phyloP scores from a whole-genome alignment of 1,140 invertebrate species.

The Hyphantria cunea region DNA sequence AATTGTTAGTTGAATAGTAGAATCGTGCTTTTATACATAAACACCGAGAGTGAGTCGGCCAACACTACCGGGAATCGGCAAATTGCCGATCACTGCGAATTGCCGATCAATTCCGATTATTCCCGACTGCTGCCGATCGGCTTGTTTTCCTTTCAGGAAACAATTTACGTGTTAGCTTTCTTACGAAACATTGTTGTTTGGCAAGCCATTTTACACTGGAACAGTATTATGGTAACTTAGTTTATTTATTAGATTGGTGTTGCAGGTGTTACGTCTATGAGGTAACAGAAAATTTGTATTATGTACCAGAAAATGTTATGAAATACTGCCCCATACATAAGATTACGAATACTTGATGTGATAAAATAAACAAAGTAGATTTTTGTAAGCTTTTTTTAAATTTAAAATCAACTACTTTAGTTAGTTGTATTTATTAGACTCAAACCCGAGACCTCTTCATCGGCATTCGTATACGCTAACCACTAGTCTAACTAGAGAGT shows the following conservation, averaged over 20 bases:
- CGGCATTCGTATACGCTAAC: no score
- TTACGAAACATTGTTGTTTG: slow-evolving; percentile 31
- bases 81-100: background rate
- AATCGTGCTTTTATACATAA: slow-evolving; percentile 21
- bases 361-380: no score
- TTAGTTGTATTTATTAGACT: no score
- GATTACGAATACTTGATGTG: no score
- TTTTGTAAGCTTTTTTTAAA: no score
- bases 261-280: background rate
- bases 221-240: slow-evolving; percentile 5
- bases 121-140: background rate
- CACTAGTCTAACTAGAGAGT: no score
- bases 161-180: slow-evolving; percentile 36
- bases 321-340: background rate
- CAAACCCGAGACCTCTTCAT: no score
- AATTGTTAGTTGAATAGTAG: slow-evolving; percentile 13
- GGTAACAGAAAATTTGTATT: slow-evolving; percentile 13
- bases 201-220: slow-evolving; percentile 15
- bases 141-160: slow-evolving; percentile 33
- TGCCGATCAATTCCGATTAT: slow-evolving; percentile 5
- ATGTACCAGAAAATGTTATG: slow-evolving; percentile 2
- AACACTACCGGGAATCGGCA: background rate
- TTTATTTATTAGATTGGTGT: slow-evolving; percentile 17
- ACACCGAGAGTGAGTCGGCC: slow-evolving; percentile 9
- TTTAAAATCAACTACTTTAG: no score